A percentile compares a stretch with the other conserved stretches of the same genome.
These are phyloP conservation scores for Corvus cornix DNA, from an alignment of 2,113 vertebrate genomes.

Conservation along the genomic window DNA sequence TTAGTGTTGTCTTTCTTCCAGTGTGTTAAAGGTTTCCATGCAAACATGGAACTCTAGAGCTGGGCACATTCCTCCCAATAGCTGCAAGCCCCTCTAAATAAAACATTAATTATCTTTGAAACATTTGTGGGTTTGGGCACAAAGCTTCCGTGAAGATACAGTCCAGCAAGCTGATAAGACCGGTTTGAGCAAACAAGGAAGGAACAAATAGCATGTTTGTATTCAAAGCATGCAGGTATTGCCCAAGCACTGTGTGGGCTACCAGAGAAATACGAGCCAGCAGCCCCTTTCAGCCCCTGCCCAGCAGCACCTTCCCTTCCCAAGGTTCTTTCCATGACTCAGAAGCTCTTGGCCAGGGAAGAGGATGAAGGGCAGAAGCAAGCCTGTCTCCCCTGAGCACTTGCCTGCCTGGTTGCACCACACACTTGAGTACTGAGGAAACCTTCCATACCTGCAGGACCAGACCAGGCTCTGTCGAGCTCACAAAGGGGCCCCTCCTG, in stretches of 20 bases:
- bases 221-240: neutral
- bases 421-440: fast-evolving
- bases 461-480: neutral
- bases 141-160: neutral
- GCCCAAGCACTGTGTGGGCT: neutral
- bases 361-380: neutral
- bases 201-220: neutral
- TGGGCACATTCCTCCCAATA: neutral
- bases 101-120: neutral
- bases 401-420: neutral
- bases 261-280: neutral
- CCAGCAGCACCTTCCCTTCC: neutral
- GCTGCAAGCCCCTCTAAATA: neutral
- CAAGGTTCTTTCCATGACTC: neutral
- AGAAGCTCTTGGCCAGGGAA: neutral
- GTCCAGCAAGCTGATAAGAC: neutral
- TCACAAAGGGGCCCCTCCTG: neutral
- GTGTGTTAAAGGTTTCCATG: fast-evolving
- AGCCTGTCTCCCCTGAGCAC: neutral
- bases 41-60: neutral
- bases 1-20: neutral
- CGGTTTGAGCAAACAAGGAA: neutral
- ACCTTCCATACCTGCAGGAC: neutral
- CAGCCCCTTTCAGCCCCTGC: neutral
- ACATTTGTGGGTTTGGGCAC: neutral